Evolutionary conservation across 2,888 invertebrate species (phyloP).

Genomic region (Lymantria monacha): DNA sequence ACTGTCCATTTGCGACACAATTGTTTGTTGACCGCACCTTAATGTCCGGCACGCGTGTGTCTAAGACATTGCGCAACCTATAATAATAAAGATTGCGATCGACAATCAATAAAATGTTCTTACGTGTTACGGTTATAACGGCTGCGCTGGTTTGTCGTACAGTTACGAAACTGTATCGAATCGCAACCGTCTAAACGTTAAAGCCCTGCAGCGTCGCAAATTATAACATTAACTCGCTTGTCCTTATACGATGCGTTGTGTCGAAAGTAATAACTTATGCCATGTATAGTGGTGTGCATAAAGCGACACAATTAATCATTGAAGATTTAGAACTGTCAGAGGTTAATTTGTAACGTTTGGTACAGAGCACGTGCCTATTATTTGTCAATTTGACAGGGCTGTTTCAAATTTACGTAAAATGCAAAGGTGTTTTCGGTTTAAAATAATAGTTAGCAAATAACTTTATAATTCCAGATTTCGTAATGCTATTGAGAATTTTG

Average conservation of each 20-base stretch:
- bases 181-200: constrained; percentile 48
- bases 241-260: constrained; percentile 22
- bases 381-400: constrained; percentile 41
- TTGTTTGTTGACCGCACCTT: constrained; percentile 57
- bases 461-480: no score
- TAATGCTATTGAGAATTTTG: no score
- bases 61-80: constrained; percentile 46
- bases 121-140: constrained; percentile 24
- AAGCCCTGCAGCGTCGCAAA: constrained; percentile 47
- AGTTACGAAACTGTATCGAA: constrained; percentile 61
- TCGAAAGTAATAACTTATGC: constrained; percentile 30
- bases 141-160: constrained; percentile 43
- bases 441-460: no score
- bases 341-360: constrained; percentile 40
- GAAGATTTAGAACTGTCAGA: constrained; percentile 30
- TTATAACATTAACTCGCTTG: constrained; percentile 43
- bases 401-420: constrained; percentile 5
- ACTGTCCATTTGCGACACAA: constrained; percentile 48
- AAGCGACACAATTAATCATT: constrained; percentile 37
- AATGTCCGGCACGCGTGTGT: constrained; percentile 52
- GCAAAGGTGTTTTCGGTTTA: no score
- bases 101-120: constrained; percentile 48
- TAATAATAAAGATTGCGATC: constrained; percentile 50
- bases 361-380: constrained; percentile 44
- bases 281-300: constrained; percentile 24